phyloP scores from a whole-genome alignment of 2,888 invertebrate genomes.

The Itoplectis maculator region DNA sequence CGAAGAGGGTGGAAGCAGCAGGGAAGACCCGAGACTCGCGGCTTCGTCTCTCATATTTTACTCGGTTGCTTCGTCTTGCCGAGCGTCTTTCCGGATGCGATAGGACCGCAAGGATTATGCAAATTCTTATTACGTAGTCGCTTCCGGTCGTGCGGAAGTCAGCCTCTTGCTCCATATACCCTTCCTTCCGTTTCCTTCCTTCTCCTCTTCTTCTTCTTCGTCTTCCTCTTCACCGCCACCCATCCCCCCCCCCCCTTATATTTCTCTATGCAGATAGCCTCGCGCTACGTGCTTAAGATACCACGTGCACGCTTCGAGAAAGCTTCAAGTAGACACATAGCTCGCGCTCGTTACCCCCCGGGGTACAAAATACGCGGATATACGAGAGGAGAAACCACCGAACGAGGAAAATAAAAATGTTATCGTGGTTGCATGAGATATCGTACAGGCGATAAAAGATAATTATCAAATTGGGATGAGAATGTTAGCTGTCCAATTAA shows the following conservation, averaged over 20 bases:
- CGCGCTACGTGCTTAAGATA: slow-evolving; percentile 47
- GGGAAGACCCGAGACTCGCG: slow-evolving; percentile 2
- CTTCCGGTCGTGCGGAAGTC: slow-evolving; percentile 59
- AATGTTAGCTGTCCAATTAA: too few relatives aligned
- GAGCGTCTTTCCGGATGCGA: slow-evolving; percentile 34
- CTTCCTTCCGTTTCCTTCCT: slow-evolving; percentile 6
- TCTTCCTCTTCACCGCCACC: not conserved
- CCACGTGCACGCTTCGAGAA: slow-evolving; percentile 25
- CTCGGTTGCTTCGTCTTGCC: slow-evolving; percentile 27
- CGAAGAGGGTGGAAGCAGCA: not conserved
- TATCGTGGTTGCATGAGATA: not conserved
- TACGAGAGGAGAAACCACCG: not conserved
- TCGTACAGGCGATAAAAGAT: not conserved
- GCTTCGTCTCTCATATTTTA: slow-evolving; percentile 49
- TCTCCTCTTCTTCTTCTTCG: not conserved
- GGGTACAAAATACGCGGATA: not conserved
- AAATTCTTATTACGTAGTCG: slow-evolving; percentile 58
- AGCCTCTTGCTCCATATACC: slow-evolving; percentile 37
- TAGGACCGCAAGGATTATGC: slow-evolving; percentile 58
- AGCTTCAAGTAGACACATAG: slow-evolving; percentile 7
- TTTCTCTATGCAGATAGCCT: slow-evolving; percentile 49
- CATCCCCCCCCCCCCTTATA: not conserved
- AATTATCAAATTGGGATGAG: not conserved
- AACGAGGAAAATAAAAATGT: not conserved
- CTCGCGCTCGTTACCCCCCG: slow-evolving; percentile 17